A percentile compares a stretch with the other conserved stretches of the same genome.
Evolutionary conservation across 1,140 invertebrate species (phyloP).

Genomic region (Scaptomyza pallida): DNA sequence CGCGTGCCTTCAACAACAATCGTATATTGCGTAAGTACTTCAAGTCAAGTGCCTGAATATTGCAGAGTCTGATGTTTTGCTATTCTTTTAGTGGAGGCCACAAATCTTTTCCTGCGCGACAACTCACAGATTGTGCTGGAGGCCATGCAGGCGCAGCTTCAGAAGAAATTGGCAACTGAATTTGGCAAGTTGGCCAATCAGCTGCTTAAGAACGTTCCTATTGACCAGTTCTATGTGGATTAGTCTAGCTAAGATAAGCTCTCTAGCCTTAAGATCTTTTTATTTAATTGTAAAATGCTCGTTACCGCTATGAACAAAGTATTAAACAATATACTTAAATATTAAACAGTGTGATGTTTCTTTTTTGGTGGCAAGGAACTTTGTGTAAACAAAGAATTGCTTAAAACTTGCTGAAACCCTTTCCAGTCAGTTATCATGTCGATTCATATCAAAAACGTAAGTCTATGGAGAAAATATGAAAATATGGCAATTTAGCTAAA

Average conservation of each 20-base stretch:
- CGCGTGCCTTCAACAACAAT: slow-evolving; percentile 89
- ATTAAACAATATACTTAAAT: slow-evolving; percentile 58
- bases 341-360: slow-evolving; percentile 31
- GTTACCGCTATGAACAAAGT: slow-evolving; percentile 61
- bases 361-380: no score
- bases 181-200: slow-evolving; percentile 88
- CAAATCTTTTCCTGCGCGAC: slow-evolving; percentile 89
- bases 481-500: neutral
- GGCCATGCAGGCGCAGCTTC: slow-evolving; percentile 88
- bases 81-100: slow-evolving; percentile 87
- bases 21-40: slow-evolving; percentile 88
- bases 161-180: slow-evolving; percentile 87
- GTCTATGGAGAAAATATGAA: no score
- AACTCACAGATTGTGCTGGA: slow-evolving; percentile 89
- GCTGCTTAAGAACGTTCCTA: slow-evolving; percentile 87
- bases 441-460: no score
- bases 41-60: no score
- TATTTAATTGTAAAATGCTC: slow-evolving; percentile 63
- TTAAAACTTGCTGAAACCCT: no score
- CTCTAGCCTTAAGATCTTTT: slow-evolving; percentile 29
- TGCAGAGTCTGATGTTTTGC: neutral
- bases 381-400: no score
- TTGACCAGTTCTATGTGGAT: slow-evolving; percentile 86
- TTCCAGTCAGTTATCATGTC: no score
- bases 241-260: slow-evolving; percentile 43